Conservation (phyloP, 2,113 vertebrate species). For the Tiliqua scincoides region DNA sequence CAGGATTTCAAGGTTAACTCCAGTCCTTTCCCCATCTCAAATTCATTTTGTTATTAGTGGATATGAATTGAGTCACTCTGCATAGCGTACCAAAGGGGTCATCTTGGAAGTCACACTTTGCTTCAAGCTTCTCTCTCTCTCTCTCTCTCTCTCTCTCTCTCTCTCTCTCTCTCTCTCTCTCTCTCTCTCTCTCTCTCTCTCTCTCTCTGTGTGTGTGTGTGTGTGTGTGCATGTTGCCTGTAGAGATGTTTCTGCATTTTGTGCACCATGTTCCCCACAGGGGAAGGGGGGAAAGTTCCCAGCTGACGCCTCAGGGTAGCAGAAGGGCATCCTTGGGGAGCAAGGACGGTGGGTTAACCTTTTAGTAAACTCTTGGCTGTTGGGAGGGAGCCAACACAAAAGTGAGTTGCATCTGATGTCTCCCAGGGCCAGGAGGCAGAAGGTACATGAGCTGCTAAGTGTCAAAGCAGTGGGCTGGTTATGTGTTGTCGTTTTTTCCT, state of each 20-base stretch:
- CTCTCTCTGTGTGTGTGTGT: not conserved
- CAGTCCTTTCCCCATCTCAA: not conserved
- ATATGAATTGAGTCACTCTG: not conserved
- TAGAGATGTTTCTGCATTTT: not conserved
- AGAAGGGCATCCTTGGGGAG: accelerated
- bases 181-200: too few relatives aligned
- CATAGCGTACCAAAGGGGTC: not conserved
- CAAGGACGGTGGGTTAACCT: not conserved
- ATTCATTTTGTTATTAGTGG: not conserved
- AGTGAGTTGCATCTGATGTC: conserved; percentile 37
- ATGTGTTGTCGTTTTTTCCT: not conserved
- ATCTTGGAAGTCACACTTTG: not conserved
- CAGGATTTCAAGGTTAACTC: not conserved
- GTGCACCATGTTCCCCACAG: too few relatives aligned
- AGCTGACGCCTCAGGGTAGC: not conserved
- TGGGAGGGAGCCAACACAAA: conserved; percentile 3
- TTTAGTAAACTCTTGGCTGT: not conserved
- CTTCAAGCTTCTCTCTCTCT: too few relatives aligned
- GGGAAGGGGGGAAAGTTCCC: not conserved
- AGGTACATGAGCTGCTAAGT: not conserved
- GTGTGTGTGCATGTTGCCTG: not conserved
- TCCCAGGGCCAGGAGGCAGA: not conserved
- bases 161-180: too few relatives aligned
- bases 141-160: too few relatives aligned
- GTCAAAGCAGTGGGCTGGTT: not conserved